Percentiles rank a stretch among this genome's conserved stretches.
These are phyloP conservation scores for Catalaphyllia jardinei DNA, from an alignment of 64 coral and sea anemone genomes.

Conservation along the genomic window DNA sequence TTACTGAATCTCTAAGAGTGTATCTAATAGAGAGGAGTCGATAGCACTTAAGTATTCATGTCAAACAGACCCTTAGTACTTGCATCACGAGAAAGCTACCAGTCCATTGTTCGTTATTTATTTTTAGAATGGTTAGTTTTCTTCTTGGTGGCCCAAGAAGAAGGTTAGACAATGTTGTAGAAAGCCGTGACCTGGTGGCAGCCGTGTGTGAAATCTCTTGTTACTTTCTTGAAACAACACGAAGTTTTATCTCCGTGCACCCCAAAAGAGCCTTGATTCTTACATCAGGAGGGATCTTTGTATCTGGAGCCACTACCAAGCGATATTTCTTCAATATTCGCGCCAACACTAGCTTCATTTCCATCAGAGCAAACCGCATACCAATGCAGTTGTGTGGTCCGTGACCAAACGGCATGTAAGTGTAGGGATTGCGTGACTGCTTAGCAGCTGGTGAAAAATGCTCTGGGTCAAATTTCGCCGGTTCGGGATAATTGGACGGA, in stretches of 20 bases:
- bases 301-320: constrained; percentile 8
- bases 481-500: constrained; percentile 27
- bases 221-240: background rate
- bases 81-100: no score
- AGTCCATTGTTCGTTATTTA: no score
- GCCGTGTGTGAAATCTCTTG: no score
- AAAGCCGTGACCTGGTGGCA: no score
- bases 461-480: constrained; percentile 63
- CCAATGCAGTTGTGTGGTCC: constrained; percentile 62
- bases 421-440: constrained; percentile 55
- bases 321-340: constrained; percentile 39
- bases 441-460: constrained; percentile 39
- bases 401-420: constrained; percentile 53
- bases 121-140: no score
- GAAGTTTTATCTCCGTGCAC: background rate
- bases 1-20: no score
- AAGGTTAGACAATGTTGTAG: no score
- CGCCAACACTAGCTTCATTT: constrained; percentile 53
- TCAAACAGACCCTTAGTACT: no score
- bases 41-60: no score
- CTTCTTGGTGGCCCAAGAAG: no score
- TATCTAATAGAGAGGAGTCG: no score
- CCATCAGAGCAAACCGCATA: constrained; percentile 53
- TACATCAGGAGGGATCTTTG: constrained; percentile 40
- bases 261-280: background rate